Evolutionary conservation across 2,888 invertebrate species (phyloP), one percentile per base, ranked within the genome.

Genomic region (Agonopterix alstromeriana): DNA sequence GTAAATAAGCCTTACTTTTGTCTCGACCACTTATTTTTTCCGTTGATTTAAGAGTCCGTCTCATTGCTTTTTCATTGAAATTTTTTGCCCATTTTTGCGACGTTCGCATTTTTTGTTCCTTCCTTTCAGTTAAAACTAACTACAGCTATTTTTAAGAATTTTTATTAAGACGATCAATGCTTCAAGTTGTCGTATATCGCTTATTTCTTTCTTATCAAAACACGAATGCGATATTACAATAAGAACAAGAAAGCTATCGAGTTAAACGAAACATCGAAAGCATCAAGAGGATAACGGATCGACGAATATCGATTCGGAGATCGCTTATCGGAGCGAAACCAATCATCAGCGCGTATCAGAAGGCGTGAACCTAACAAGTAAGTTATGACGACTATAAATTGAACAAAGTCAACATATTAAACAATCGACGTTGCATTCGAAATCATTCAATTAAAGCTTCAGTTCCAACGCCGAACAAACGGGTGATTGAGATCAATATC

Each of bases 401-500:
- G 70, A 67, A 69, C 67, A 76, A 82, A 79, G 72, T 80, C 81
- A 82, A 82, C 77, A 77, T 64, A 67, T 77, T 67, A 67, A 74
- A 74, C 70, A 70, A 67, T 71, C 66, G 67, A 59, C 61, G 65
- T 68, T 70, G 71, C 68, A 70, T 73, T 70, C 68, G 65, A 68
- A 68, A 71, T 77, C 69, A 77, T 82, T 82, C 77, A 82, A 82
- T 82, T 81, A 79, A 77, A 77, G 63, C 60, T 59, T 62, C 48
- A 43, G 38, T 48, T 11, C 17, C 46, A 47, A 38, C 56, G 57
- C 61, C 57, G 56, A 67, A 73, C 63, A 68, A 77, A 72, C 68
- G 62, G 3, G 58, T 67, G 66, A 70, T 73, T 63, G 73, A 80
- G 84, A 86, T 85, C 79, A 72, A 78, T 84, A 85, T 86, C 83